These are phyloP conservation scores for Aegithalos caudatus DNA, from an alignment of 2,113 vertebrate species.

Conservation along the genomic window DNA sequence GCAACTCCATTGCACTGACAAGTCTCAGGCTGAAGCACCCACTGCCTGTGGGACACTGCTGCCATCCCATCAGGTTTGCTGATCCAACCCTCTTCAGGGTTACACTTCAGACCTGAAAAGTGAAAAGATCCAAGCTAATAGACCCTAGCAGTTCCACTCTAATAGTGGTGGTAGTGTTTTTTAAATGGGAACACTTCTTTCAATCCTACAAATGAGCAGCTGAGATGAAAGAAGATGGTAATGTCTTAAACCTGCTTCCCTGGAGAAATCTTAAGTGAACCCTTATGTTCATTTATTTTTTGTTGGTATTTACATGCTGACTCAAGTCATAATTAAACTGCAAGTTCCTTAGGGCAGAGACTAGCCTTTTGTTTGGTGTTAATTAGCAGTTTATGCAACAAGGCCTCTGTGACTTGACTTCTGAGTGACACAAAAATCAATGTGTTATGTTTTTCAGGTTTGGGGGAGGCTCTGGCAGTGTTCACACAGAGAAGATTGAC, in stretches of 20 bases:
- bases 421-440: slow-evolving; percentile 1
- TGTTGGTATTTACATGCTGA: slow-evolving; percentile 10
- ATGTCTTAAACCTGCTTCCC: slow-evolving; percentile 13
- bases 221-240: background rate
- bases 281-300: slow-evolving; percentile 30
- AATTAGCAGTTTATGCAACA: slow-evolving; percentile 53
- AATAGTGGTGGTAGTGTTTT: background rate
- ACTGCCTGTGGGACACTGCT: accelerated
- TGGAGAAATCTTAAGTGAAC: slow-evolving; percentile 32
- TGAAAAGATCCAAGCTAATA: background rate
- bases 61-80: background rate
- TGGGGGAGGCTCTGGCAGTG: background rate
- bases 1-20: background rate
- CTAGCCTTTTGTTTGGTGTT: slow-evolving; percentile 30
- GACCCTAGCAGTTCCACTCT: accelerated
- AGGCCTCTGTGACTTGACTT: slow-evolving; percentile 2
- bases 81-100: background rate
- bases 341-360: slow-evolving; percentile 38
- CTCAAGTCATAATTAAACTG: slow-evolving; percentile 34
- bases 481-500: background rate
- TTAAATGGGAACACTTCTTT: background rate
- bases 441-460: slow-evolving; percentile 15
- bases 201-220: background rate
- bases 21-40: background rate
- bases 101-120: background rate